Percentiles rank a stretch among this genome's conserved stretches.
These are phyloP conservation scores for Hassar affinis DNA, from an alignment of 2,113 vertebrate genomes.

Conservation along the genomic window DNA sequence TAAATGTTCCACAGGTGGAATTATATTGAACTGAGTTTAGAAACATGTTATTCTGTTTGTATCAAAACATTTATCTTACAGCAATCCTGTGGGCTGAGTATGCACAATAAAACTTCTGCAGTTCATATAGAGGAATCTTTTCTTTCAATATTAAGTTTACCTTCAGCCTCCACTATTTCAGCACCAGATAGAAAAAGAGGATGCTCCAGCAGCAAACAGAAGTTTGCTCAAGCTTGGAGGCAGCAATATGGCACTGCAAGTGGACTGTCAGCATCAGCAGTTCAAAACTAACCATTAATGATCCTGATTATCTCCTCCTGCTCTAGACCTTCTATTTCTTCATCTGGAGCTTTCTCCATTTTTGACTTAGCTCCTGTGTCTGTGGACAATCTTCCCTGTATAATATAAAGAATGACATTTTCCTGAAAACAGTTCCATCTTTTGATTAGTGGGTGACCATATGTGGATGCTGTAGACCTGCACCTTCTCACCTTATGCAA, in stretches of 20 bases:
- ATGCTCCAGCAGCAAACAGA: neutral
- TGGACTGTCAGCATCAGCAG: constrained; percentile 16
- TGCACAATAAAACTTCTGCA: neutral
- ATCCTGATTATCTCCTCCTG: constrained; percentile 23
- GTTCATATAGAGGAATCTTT: neutral
- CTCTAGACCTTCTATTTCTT: constrained; percentile 7
- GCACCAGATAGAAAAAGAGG: neutral
- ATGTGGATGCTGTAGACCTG: neutral
- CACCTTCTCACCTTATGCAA: too few species aligned
- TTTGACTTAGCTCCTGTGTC: neutral
- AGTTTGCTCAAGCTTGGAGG: constrained; percentile 2
- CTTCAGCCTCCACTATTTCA: neutral
- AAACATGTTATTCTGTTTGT: neutral
- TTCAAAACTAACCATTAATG: constrained; percentile 21
- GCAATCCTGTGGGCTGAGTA: neutral
- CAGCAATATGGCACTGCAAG: constrained; percentile 17
- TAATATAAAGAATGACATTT: neutral
- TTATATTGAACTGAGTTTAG: neutral
- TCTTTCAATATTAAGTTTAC: neutral
- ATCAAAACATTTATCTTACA: neutral
- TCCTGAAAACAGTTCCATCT: neutral
- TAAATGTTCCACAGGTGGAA: neutral
- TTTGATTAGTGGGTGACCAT: too few species aligned
- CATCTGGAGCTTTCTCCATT: constrained; percentile 7
- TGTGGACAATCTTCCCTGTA: neutral